Conservation (phyloP, 2,888 invertebrate species). For the Hyposoter dolosus region DNA sequence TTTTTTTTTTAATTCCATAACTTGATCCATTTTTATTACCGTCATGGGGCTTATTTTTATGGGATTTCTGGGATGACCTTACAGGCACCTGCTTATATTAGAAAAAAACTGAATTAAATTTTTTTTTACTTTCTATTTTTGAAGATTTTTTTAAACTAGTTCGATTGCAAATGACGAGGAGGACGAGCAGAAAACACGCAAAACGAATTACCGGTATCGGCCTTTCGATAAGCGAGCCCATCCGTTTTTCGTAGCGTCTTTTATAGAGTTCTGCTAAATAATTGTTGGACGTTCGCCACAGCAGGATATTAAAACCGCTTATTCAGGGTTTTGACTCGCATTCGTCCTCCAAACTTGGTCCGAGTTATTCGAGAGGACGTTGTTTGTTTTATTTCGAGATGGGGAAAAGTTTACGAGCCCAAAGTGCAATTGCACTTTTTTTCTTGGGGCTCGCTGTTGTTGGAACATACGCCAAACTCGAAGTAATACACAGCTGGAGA, state of each 20-base stretch:
- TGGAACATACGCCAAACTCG: constrained; percentile 2
- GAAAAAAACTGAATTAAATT: not conserved
- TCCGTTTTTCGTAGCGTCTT: not conserved
- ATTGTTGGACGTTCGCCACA: not conserved
- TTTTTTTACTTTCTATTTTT: not conserved
- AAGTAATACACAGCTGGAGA: not conserved
- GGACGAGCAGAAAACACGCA: not conserved
- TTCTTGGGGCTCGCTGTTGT: not conserved
- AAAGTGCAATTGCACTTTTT: not conserved
- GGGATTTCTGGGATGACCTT: too few species aligned
- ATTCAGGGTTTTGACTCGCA: not conserved
- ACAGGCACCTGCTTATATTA: too few species aligned
- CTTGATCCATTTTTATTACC: too few species aligned
- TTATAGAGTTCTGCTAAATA: not conserved
- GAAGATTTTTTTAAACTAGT: not conserved
- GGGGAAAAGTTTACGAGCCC: not conserved
- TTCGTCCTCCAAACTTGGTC: not conserved
- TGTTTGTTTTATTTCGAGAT: not conserved
- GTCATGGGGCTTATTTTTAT: too few species aligned
- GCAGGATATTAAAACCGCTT: not conserved
- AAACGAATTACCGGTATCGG: not conserved
- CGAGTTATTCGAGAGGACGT: not conserved
- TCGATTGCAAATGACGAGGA: not conserved
- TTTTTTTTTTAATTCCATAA: not conserved
- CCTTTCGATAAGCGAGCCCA: constrained; percentile 20